A percentile compares a stretch with the other conserved stretches of the same genome.
Conservation (phyloP, 1,140 invertebrate genomes). For the Drosophila pseudoananassae region DNA sequence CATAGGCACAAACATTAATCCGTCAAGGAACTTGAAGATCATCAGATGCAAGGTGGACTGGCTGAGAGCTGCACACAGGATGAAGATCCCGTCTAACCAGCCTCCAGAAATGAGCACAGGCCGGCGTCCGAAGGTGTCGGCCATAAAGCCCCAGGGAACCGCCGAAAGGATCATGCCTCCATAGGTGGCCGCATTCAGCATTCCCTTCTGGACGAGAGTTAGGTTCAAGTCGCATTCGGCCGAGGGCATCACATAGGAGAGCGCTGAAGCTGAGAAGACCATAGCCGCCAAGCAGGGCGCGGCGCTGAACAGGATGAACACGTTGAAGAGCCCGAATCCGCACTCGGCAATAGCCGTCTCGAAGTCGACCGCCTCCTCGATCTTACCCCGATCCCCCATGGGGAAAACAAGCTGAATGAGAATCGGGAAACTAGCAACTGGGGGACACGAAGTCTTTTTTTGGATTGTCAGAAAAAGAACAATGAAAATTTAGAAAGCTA, state of each 20-base stretch:
- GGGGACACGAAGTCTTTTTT: background rate
- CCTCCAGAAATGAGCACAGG: conserved; percentile 89
- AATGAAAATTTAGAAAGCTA: conserved; percentile 20
- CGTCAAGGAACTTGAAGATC: conserved; percentile 90
- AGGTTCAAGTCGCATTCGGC: conserved; percentile 90
- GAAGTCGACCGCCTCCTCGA: conserved; percentile 85
- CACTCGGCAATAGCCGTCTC: conserved; percentile 86
- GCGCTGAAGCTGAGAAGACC: conserved; percentile 87
- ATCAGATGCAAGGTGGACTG: conserved; percentile 89
- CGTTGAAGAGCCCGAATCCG: conserved; percentile 88
- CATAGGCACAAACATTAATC: conserved; percentile 87
- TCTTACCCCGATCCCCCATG: conserved; percentile 28
- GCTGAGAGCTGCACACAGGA: conserved; percentile 87
- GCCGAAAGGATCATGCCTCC: conserved; percentile 93
- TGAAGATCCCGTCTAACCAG: conserved; percentile 88
- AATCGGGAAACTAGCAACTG: background rate
- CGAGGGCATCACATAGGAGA: conserved; percentile 88
- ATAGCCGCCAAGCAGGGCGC: conserved; percentile 87
- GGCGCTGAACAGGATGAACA: conserved; percentile 86
- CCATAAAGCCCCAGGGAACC: conserved; percentile 91
- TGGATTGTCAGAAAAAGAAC: background rate
- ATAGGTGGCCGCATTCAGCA: conserved; percentile 88
- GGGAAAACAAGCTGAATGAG: background rate
- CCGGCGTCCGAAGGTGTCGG: conserved; percentile 90
- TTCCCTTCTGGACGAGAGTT: conserved; percentile 87